These are phyloP conservation scores for Drosophila pegasa DNA, from an alignment of 2,888 invertebrate species.

Conservation along the genomic window DNA sequence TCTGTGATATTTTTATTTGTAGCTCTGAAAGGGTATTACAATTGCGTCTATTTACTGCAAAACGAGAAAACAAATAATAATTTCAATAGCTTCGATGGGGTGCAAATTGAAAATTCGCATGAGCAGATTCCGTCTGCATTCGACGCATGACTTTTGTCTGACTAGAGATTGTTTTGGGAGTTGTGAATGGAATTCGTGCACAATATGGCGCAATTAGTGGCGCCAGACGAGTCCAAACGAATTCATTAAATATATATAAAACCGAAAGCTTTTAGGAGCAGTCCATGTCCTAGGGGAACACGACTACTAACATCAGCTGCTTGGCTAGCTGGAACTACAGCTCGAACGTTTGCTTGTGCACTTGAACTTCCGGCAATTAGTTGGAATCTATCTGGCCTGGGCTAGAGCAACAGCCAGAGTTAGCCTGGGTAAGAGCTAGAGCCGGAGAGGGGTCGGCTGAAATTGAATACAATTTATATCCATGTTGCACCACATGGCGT, in stretches of 20 bases:
- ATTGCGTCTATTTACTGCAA: neutral
- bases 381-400: constrained; percentile 15
- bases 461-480: constrained; percentile 39
- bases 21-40: constrained; percentile 21
- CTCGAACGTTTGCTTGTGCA: constrained; percentile 37
- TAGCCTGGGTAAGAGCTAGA: neutral
- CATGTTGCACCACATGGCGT: constrained; percentile 64
- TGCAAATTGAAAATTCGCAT: constrained; percentile 53
- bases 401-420: neutral
- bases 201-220: constrained; percentile 69
- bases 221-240: constrained; percentile 35
- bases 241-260: constrained; percentile 70
- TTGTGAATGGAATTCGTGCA: constrained; percentile 55
- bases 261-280: constrained; percentile 61
- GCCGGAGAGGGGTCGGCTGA: neutral
- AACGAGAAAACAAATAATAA: neutral
- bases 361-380: constrained; percentile 73
- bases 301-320: constrained; percentile 17
- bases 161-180: constrained; percentile 63
- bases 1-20: neutral
- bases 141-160: constrained; percentile 39
- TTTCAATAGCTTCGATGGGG: constrained; percentile 30
- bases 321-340: constrained; percentile 11
- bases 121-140: constrained; percentile 16
- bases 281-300: constrained; percentile 11